These are phyloP conservation scores for Mionectes olivaceus DNA, from an alignment of 2,797 vertebrate genomes.

Conservation along the genomic window DNA sequence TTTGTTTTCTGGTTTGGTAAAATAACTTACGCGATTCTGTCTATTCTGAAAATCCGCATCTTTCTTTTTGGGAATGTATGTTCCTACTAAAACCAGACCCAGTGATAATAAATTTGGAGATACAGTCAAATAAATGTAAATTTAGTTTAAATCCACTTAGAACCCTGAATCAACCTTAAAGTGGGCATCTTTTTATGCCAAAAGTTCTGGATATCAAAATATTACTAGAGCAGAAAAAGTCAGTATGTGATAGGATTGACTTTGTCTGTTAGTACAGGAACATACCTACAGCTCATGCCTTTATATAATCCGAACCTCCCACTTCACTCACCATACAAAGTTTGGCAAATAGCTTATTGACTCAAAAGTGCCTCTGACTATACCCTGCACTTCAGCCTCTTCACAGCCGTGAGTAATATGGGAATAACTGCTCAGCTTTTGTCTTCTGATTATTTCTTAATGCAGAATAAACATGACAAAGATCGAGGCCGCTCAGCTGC, in stretches of 20 bases:
- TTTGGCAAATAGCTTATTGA: conserved; percentile 20
- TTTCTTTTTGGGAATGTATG: not conserved
- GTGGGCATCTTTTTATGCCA: not conserved
- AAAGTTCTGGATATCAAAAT: not conserved
- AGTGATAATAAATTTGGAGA: not conserved
- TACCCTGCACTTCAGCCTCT: not conserved
- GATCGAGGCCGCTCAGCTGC: not conserved
- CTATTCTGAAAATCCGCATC: not conserved
- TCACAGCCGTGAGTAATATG: not conserved
- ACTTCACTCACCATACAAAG: not conserved
- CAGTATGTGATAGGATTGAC: not conserved
- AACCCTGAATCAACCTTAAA: not conserved
- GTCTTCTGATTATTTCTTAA: not conserved
- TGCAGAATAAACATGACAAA: not conserved
- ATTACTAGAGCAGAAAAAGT: not conserved
- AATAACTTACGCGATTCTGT: not conserved
- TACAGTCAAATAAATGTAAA: not conserved
- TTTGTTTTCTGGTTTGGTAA: not conserved
- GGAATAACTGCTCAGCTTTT: not conserved
- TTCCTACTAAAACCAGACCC: not conserved
- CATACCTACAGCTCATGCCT: not conserved
- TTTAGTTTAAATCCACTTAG: not conserved
- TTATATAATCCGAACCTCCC: not conserved
- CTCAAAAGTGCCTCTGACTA: not conserved
- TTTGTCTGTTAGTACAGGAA: not conserved